phyloP scores from a whole-genome alignment of 2,888 invertebrate genomes.

The Cylindroiulus punctatus region DNA sequence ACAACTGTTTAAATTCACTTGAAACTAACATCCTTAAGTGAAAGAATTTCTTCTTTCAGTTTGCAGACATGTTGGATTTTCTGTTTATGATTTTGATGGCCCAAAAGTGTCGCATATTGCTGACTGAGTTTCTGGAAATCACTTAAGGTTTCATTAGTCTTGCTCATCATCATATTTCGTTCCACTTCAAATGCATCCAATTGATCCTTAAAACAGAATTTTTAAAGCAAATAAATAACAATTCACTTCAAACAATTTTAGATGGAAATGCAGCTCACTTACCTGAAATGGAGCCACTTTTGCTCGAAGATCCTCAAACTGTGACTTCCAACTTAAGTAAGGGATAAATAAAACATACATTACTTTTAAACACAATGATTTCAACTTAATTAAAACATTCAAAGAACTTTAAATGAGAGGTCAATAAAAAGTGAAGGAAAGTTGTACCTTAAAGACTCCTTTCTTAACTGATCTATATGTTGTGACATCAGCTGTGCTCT shows the following conservation, averaged over 20 bases:
- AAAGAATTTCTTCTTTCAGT: constrained; percentile 65
- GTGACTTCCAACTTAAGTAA: constrained; percentile 55
- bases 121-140: constrained; percentile 66
- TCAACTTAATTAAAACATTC: background rate
- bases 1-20: background rate
- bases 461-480: constrained; percentile 23
- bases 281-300: constrained; percentile 64
- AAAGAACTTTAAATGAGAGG: background rate
- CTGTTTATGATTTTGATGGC: constrained; percentile 75
- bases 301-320: constrained; percentile 63
- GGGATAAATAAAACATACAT: background rate
- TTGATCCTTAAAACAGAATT: constrained; percentile 65
- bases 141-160: constrained; percentile 16
- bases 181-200: constrained; percentile 68
- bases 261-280: background rate
- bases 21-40: constrained; percentile 62
- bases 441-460: constrained; percentile 30
- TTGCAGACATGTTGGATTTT: constrained; percentile 71
- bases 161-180: constrained; percentile 49
- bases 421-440: background rate
- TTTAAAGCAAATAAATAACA: constrained; percentile 58
- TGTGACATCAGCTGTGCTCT: background rate
- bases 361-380: background rate
- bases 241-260: background rate
- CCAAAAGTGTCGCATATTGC: constrained; percentile 73